Percentiles rank a stretch among this genome's conserved stretches.
Evolutionary conservation across 2,113 vertebrate species (phyloP).

Genomic region (Cyanistes caeruleus): DNA sequence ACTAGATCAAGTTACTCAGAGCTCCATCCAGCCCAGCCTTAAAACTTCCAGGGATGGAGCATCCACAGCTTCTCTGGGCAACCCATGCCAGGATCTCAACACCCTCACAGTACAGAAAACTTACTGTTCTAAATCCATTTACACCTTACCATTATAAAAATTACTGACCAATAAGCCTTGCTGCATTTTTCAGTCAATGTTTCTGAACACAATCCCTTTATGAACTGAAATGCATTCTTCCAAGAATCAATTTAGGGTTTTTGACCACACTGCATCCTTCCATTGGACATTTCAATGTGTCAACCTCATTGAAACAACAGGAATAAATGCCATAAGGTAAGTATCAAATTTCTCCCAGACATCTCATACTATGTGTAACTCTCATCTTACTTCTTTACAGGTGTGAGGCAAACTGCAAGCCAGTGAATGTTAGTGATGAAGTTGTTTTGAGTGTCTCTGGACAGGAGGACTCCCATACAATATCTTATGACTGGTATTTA

Average conservation of each 20-base stretch:
- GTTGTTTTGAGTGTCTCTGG: constrained; percentile 56
- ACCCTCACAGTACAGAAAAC: not conserved
- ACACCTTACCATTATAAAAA: not conserved
- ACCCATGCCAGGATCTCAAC: not conserved
- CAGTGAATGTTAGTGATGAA: constrained; percentile 23
- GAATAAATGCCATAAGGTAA: not conserved
- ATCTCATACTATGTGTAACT: not conserved
- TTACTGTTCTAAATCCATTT: not conserved
- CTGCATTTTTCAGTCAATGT: not conserved
- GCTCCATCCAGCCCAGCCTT: not conserved
- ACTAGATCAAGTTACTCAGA: not conserved
- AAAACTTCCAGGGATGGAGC: not conserved
- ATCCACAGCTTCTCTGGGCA: not conserved
- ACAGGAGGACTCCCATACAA: not conserved
- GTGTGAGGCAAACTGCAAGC: constrained; percentile 75
- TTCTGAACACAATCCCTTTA: not conserved
- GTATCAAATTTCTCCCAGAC: not conserved
- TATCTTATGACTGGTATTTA: constrained; percentile 75
- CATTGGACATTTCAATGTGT: not conserved
- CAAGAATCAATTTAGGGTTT: not conserved
- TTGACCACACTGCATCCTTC: not conserved
- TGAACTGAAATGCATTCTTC: not conserved
- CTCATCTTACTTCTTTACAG: constrained; percentile 33
- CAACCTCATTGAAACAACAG: not conserved
- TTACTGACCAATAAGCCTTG: not conserved